A percentile compares a stretch with the other conserved stretches of the same genome.
These are phyloP conservation scores for Phyllopteryx taeniolatus DNA, from an alignment of 2,113 vertebrate species.

Conservation along the genomic window DNA sequence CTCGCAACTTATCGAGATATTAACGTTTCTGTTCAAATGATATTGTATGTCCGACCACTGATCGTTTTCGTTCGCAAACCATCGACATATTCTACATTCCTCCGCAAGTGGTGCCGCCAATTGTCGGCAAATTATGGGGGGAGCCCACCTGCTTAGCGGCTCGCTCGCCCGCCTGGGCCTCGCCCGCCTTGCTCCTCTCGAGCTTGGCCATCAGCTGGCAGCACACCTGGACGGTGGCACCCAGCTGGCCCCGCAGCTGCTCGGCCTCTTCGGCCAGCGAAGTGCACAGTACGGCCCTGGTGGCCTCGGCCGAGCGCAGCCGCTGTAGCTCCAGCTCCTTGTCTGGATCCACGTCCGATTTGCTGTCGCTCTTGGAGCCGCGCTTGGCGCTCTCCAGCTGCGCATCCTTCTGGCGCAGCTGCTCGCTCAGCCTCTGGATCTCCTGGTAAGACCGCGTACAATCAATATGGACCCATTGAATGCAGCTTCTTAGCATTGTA, in stretches of 20 bases:
- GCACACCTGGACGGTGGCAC: slow-evolving; percentile 84
- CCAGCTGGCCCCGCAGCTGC: slow-evolving; percentile 81
- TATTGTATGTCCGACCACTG: no score
- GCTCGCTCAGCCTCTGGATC: slow-evolving; percentile 73
- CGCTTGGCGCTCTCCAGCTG: slow-evolving; percentile 69
- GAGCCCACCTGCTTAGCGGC: slow-evolving; percentile 73
- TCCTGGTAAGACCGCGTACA: slow-evolving; percentile 69
- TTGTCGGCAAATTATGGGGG: background rate
- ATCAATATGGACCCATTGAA: background rate
- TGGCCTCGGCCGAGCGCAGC: slow-evolving; percentile 74
- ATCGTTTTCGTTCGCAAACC: background rate
- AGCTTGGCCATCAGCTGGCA: slow-evolving; percentile 82
- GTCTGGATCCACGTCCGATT: slow-evolving; percentile 53
- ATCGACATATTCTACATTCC: background rate
- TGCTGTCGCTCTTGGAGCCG: slow-evolving; percentile 49
- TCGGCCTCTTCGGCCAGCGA: slow-evolving; percentile 83
- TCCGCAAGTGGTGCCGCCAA: background rate
- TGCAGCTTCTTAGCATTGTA: background rate
- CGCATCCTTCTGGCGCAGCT: slow-evolving; percentile 76
- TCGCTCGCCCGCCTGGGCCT: slow-evolving; percentile 31
- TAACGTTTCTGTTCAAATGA: no score
- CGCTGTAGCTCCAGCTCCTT: slow-evolving; percentile 76
- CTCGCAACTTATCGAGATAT: no score
- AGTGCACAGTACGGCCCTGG: slow-evolving; percentile 79
- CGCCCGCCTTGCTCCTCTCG: slow-evolving; percentile 69